These are phyloP conservation scores for Cynodonichthys magdalenae DNA, from an alignment of 2,797 vertebrate genomes.

Conservation along the genomic window DNA sequence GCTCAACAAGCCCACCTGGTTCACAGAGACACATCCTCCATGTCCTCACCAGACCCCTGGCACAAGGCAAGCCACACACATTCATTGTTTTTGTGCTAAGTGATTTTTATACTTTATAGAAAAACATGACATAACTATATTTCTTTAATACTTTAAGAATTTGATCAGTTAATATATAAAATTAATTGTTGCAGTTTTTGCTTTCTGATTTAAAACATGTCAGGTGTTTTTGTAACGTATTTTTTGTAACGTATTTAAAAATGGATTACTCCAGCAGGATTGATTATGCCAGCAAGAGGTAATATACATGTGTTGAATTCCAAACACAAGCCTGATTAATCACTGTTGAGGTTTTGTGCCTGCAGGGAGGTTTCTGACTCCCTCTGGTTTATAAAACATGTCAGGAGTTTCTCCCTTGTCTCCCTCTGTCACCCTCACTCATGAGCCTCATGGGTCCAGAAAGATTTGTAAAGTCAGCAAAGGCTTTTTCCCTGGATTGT, in stretches of 20 bases:
- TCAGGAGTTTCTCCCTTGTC: neutral
- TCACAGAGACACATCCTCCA: slow-evolving; percentile 34
- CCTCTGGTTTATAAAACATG: slow-evolving; percentile 15
- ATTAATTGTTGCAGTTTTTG: neutral
- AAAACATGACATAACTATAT: neutral
- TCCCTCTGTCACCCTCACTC: slow-evolving; percentile 11
- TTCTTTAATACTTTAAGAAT: neutral
- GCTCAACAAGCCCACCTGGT: slow-evolving; percentile 43
- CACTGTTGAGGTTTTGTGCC: slow-evolving; percentile 4
- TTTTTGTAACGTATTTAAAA: too few species aligned
- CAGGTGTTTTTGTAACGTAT: too few species aligned
- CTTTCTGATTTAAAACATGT: neutral
- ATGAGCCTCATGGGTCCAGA: slow-evolving; percentile 60
- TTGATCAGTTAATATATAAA: neutral
- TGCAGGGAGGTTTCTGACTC: slow-evolving; percentile 26
- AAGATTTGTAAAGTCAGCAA: slow-evolving; percentile 77
- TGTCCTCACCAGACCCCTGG: slow-evolving; percentile 53
- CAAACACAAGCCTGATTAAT: neutral
- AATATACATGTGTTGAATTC: neutral
- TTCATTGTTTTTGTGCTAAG: too few species aligned
- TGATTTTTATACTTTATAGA: neutral
- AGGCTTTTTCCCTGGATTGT: slow-evolving; percentile 52
- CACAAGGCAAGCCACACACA: slow-evolving; percentile 64
- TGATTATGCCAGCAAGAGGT: too few species aligned
- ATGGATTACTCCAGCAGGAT: too few species aligned